Evolutionary conservation across 2,113 vertebrate genomes (phyloP), one percentile per base, ranked within the genome.

Genomic region (Mastomys coucha): DNA sequence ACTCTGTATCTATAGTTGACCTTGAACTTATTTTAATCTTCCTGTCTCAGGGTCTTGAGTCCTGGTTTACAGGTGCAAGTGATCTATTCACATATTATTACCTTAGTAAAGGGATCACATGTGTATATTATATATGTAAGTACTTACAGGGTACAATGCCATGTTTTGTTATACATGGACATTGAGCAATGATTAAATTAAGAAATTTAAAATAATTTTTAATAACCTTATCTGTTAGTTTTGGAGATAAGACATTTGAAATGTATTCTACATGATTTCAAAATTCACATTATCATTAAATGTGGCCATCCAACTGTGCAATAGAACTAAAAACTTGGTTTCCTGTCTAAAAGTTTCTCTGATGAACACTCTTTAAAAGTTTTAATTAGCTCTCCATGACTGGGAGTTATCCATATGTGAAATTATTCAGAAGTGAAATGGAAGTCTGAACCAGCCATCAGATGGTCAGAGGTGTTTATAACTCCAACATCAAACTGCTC

Each of bases 321-420:
- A 33, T 7, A n/a, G 14, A 72, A 63, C 26, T 85, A 42, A 84
- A 85, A 85, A 20, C 20, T 77, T 58, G 42, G 84, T 91, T 76
- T 86, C 17, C 31, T 42, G n/a, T 85, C 16, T 60, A 17, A 85
- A 67, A 91, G 24, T 76, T 94, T 14, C 39, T 73, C 10, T 45
- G 42, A 33, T 45, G n/a, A 58, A 51, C 31, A 84, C 4, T 77
- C 67, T 82, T 67, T 5, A 60, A 95, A 65, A 77, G 63, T 73
- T 85, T 53, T 77, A 96, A 93, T 87, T 96, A 82, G n/a, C 17
- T 87, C 39, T 67, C 33, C 17, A 87, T 88, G 26, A 91, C 31
- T 49, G 6, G 12, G 7, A 89, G 33, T 58, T 31, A 96, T 1
- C 8, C 36, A 94, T 63, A 84, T 72, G 89, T 69, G 93, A 93